Evolutionary conservation across 2,797 vertebrate genomes (phyloP).

Genomic region (Merluccius polli): DNA sequence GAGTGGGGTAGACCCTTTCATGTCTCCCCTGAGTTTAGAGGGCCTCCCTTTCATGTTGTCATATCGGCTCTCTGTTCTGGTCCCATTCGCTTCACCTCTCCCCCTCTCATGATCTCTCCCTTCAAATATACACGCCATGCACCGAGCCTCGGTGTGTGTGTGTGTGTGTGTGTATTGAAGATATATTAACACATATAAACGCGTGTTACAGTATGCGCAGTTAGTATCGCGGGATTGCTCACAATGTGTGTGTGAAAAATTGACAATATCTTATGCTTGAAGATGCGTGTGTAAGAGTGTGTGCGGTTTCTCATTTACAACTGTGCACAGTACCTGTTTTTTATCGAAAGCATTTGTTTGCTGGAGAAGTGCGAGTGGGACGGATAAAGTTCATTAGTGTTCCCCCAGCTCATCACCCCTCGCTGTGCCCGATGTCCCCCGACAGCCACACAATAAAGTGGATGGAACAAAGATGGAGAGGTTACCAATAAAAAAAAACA

Average conservation of each 20-base stretch:
- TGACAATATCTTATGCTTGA: too few relatives aligned
- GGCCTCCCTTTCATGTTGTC: conserved; percentile 63
- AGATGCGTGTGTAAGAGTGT: too few relatives aligned
- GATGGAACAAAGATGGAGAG: neutral
- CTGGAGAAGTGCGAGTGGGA: neutral
- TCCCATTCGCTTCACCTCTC: conserved; percentile 57
- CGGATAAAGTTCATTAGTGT: too few relatives aligned
- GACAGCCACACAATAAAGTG: too few relatives aligned
- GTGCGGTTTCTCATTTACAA: neutral
- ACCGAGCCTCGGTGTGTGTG: conserved; percentile 13
- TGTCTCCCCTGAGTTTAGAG: conserved; percentile 63
- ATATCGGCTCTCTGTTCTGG: conserved; percentile 62
- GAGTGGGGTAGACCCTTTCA: conserved; percentile 53
- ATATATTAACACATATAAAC: too few relatives aligned
- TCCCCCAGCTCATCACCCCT: too few relatives aligned
- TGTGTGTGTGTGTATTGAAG: neutral
- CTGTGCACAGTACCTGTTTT: neutral
- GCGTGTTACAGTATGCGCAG: too few relatives aligned
- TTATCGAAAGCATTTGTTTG: neutral
- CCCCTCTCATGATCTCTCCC: conserved; percentile 52
- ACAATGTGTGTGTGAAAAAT: too few relatives aligned
- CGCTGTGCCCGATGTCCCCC: too few relatives aligned
- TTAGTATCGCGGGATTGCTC: too few relatives aligned
- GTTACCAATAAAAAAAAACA: neutral
- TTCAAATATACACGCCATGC: conserved; percentile 31